Base-by-base conservation (phyloP, 2,888 invertebrate genomes). In the Drosophila kambysellisi region DNA sequence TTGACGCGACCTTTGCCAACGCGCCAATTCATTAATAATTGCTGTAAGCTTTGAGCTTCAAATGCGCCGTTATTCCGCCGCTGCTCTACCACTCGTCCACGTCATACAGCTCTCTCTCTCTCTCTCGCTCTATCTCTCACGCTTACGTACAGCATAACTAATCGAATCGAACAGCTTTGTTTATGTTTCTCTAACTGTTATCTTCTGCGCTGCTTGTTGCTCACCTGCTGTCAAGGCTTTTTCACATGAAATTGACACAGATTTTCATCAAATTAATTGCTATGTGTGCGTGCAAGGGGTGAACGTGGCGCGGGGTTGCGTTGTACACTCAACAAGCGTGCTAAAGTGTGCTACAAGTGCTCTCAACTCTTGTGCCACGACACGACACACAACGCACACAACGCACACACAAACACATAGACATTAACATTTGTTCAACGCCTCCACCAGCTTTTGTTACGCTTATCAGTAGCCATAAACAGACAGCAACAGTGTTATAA, bases 221-320 rank as follows among this genome's bases (percentile, higher is more conserved):
- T 30, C n/a, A 54, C 71, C 25, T n/a, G 46, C 51, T 51, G 72
- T 74, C 63, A 60, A 53, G 51, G 67, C 52, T 70, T 65, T 46
- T 83, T 78, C 62, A 72, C 33, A 39, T 56, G 53, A 70, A 73
- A 74, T 83, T 87, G 88, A 87, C 89, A 87, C 71, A 76, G 88
- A 88, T 89, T 85, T 74, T 69, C 82, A 85, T 89, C 68, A 89
- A 87, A 88, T 85, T 85, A 89, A 85, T 85, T 85, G 88, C 85
- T 74, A 52, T 72, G 71, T 59, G 84, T 12, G 74, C 76, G 76
- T 71, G 67, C 61, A 67, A 65, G 72, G 70, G 70, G 78, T 69
- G 54, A 51, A 48, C 50, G 8, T 9, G 30, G 5, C 37, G 20
- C 6, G 41, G 30, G 35, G n/a, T 25, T 30, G 48, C 29, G 29